phyloP scores from a whole-genome alignment of 35 echinoderm and acorn worm genomes.

The Eucidaris tribuloides region DNA sequence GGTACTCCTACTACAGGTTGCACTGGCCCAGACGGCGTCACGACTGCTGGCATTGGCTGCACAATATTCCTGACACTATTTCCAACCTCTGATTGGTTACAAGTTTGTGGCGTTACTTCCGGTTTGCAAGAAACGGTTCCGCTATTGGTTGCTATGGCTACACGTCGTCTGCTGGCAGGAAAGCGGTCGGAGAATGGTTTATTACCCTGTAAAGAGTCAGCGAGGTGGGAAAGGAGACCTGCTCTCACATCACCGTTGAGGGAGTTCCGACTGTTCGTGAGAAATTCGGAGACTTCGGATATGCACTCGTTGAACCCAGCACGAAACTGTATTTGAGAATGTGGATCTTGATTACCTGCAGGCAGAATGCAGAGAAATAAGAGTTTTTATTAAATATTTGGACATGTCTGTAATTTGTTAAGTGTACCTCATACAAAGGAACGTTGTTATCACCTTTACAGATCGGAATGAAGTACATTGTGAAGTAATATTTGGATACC shows the following conservation, averaged over 20 bases:
- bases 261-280: constrained; percentile 14
- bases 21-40: neutral
- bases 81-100: neutral
- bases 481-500: too few species aligned
- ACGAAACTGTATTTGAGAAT: constrained; percentile 15
- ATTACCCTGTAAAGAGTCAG: neutral
- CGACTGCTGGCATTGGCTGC: neutral
- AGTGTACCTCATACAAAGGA: too few species aligned
- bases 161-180: neutral
- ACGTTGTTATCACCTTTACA: too few species aligned
- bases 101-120: neutral
- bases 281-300: constrained; percentile 14
- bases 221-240: constrained; percentile 39
- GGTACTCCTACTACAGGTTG: neutral
- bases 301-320: constrained; percentile 43
- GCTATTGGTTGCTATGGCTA: neutral
- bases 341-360: too few species aligned
- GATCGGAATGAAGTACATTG: too few species aligned
- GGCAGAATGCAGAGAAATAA: too few species aligned
- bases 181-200: neutral
- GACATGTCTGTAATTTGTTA: too few species aligned
- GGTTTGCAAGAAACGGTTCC: neutral
- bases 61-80: neutral
- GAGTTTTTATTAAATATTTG: too few species aligned
- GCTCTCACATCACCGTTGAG: constrained; percentile 27